These are phyloP conservation scores for Athetis lepigone DNA, from an alignment of 2,888 invertebrate genomes.

Conservation along the genomic window DNA sequence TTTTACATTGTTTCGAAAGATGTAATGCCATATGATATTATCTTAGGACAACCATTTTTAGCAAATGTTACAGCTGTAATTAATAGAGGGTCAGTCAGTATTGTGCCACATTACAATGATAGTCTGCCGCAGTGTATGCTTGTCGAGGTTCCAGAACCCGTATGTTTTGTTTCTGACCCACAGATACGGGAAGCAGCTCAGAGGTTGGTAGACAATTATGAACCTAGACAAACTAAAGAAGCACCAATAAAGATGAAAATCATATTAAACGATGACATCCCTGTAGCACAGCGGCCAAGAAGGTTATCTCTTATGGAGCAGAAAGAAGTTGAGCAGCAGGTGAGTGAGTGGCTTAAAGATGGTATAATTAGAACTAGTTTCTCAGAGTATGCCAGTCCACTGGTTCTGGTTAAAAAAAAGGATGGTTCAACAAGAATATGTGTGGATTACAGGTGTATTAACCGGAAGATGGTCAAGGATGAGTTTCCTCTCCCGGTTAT, in stretches of 20 bases:
- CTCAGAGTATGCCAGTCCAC: slow-evolving; percentile 12
- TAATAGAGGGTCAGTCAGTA: too few species aligned
- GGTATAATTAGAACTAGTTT: slow-evolving; percentile 8
- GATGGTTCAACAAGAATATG: slow-evolving; percentile 61
- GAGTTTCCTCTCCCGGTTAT: slow-evolving; percentile 74
- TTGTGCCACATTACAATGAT: too few species aligned
- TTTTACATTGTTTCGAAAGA: too few species aligned
- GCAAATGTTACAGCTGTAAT: too few species aligned
- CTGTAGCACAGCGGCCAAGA: slow-evolving; percentile 36
- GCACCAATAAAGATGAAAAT: not conserved
- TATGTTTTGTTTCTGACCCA: too few species aligned
- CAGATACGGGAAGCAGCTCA: too few species aligned
- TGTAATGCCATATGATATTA: too few species aligned
- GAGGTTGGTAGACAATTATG: not conserved
- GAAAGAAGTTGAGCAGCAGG: slow-evolving; percentile 8
- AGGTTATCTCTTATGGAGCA: not conserved
- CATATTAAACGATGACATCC: not conserved
- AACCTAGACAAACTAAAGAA: not conserved
- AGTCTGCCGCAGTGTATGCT: too few species aligned
- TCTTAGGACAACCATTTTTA: too few species aligned
- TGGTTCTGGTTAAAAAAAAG: slow-evolving; percentile 3
- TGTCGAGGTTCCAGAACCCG: too few species aligned
- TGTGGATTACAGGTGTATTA: slow-evolving; percentile 70
- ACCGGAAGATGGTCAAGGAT: slow-evolving; percentile 23
- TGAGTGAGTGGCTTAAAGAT: slow-evolving; percentile 4